Percentiles rank a stretch among this genome's conserved stretches.
Conservation (phyloP, 2,113 vertebrate genomes). For the Arenaria interpres region DNA sequence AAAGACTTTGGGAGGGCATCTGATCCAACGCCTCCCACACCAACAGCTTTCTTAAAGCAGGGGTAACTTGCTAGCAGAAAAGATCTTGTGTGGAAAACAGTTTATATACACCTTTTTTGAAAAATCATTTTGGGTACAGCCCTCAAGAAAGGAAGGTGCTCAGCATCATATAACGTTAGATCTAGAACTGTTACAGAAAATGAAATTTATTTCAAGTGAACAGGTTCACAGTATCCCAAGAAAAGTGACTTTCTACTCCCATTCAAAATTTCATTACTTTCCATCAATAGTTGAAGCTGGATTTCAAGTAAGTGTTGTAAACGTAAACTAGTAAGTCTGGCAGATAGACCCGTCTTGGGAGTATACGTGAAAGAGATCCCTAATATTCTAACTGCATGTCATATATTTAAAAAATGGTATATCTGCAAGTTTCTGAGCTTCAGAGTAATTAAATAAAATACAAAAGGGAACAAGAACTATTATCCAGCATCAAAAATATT, state of each 20-base stretch:
- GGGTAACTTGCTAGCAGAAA: not conserved
- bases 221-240: not conserved
- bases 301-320: not conserved
- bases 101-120: not conserved
- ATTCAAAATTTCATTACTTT: not conserved
- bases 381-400: not conserved
- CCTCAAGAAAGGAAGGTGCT: not conserved
- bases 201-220: not conserved
- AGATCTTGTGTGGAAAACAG: not conserved
- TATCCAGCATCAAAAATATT: not conserved
- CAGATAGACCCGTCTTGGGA: not conserved
- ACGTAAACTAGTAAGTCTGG: not conserved
- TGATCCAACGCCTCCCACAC: not conserved
- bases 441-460: not conserved
- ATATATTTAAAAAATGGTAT: not conserved
- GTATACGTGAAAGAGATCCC: not conserved
- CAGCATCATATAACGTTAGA: not conserved
- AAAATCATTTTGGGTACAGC: not conserved
- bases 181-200: not conserved
- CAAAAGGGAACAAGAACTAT: not conserved
- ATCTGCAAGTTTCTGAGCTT: not conserved
- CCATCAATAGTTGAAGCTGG: not conserved
- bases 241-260: not conserved
- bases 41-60: not conserved
- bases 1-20: not conserved